Conservation (phyloP, 2,797 vertebrate species). For the Nannoperca obscura region DNA sequence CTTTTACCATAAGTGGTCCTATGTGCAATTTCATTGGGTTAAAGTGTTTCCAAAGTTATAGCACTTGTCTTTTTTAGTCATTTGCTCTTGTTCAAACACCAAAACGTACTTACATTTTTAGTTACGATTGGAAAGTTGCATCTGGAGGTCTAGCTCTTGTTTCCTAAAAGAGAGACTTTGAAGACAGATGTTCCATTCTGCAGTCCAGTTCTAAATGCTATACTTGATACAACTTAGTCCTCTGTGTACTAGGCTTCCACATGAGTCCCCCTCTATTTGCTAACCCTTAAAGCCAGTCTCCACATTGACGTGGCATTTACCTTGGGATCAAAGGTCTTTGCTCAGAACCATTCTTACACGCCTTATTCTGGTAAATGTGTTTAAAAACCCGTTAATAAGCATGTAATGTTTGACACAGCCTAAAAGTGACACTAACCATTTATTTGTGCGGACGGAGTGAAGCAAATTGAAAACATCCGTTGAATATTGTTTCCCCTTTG, state of each 20-base stretch:
- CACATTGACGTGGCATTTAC: conserved; percentile 53
- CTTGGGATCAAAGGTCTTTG: conserved; percentile 62
- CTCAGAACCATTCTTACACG: conserved; percentile 27
- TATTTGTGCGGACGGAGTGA: background rate
- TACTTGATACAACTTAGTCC: conserved; percentile 11
- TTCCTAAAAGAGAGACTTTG: conserved; percentile 13
- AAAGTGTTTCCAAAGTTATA: background rate
- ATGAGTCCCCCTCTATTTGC: conserved; percentile 39
- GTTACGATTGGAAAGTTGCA: background rate
- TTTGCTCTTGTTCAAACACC: background rate
- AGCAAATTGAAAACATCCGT: background rate
- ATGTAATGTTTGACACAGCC: background rate
- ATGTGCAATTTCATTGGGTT: background rate
- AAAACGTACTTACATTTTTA: background rate
- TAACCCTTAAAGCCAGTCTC: conserved; percentile 40
- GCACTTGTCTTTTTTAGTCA: background rate
- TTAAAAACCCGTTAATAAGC: conserved; percentile 39
- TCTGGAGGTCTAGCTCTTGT: background rate
- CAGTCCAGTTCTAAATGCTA: conserved; percentile 3
- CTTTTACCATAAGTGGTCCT: background rate
- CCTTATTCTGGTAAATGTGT: conserved; percentile 20
- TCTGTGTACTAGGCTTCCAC: conserved; percentile 31
- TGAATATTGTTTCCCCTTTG: background rate
- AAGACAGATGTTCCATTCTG: conserved; percentile 39
- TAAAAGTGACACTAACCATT: background rate